A percentile compares a stretch with the other conserved stretches of the same genome.
Evolutionary conservation across 2,797 vertebrate genomes (phyloP).

Genomic region (Sebastes cheni): DNA sequence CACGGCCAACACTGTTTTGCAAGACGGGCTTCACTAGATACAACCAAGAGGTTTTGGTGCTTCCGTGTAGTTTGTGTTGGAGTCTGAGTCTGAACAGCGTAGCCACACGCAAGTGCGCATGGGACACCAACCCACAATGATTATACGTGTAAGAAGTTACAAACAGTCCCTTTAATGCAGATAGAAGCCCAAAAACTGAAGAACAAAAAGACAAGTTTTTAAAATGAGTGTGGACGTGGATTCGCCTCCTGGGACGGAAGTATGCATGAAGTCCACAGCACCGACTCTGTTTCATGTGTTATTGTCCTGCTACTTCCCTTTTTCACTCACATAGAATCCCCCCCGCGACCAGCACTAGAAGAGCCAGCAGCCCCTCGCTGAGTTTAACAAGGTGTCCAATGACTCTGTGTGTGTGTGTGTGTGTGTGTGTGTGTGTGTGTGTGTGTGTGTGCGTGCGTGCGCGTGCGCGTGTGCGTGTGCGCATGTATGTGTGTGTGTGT

Average conservation of each 20-base stretch:
- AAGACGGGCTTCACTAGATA: no score
- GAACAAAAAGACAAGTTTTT: not conserved
- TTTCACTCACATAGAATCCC: constrained; percentile 56
- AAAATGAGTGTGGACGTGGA: not conserved
- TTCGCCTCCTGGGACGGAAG: not conserved
- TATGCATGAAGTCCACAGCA: constrained; percentile 57
- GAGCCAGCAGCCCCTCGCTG: constrained; percentile 73
- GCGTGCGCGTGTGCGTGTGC: constrained; percentile 17
- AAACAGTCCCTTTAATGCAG: not conserved
- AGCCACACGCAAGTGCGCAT: no score
- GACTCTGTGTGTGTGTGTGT: constrained; percentile 31
- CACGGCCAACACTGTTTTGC: no score
- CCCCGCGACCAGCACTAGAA: constrained; percentile 59
- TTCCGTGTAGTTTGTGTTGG: no score
- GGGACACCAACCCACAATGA: no score
- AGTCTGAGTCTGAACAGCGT: no score
- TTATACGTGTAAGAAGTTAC: no score
- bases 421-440: not conserved
- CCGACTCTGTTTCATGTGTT: constrained; percentile 32
- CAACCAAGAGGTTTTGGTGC: no score
- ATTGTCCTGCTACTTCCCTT: constrained; percentile 60
- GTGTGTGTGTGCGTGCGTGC: constrained; percentile 7
- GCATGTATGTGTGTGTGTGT: not conserved
- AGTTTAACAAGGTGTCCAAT: constrained; percentile 64
- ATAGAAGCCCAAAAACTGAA: not conserved